Base-by-base conservation (phyloP, 1,140 invertebrate species). In the Adelges cooleyi region DNA sequence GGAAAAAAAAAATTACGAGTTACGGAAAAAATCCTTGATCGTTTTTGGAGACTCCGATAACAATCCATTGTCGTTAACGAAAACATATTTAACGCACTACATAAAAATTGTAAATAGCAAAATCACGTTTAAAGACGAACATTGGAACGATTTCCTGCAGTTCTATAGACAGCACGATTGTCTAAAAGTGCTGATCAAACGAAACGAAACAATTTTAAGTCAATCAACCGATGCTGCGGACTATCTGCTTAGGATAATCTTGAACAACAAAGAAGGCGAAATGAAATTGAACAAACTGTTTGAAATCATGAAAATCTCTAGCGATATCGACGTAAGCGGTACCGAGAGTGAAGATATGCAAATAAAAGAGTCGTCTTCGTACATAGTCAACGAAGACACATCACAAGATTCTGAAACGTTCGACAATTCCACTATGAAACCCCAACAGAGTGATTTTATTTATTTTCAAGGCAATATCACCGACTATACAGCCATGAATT, bases 31-130 rank as follows among this genome's bases (percentile, higher is more conserved):
- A 1, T 46, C 40, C 18, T 11, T 0, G 40, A 56, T 59, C 20
- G 9, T 59, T 42, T 23, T n/a, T 13, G 15, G 46, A 13, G 42
- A 59, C 29, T 8, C 8, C 44, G 22, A 44, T 46, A 59, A 4
- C 13, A 18, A 44, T 22, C 25, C 23, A 10, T 23, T 29, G 23
- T 20, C 25, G 15, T 2, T 13, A 29, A 20, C 22, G 20, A 23
- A 42, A 42, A 56, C 23, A 23, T 56, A 56, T 44, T 56, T 56
- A 1, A 23, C 53, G 18, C n/a, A 56, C 25, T 56, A 38, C 13
- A 56, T 56, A 3, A 59, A 59, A 59, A 46, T 59, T 29, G 22
- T 46, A 27, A 29, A 18, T 13, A 4, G 29, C 5, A 9, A 2
- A 46, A 17, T 44, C 13, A 40, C 44, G 29, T 27, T 59, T 20